Conservation (phyloP, 2,797 vertebrate species). For the Parambassis ranga region DNA sequence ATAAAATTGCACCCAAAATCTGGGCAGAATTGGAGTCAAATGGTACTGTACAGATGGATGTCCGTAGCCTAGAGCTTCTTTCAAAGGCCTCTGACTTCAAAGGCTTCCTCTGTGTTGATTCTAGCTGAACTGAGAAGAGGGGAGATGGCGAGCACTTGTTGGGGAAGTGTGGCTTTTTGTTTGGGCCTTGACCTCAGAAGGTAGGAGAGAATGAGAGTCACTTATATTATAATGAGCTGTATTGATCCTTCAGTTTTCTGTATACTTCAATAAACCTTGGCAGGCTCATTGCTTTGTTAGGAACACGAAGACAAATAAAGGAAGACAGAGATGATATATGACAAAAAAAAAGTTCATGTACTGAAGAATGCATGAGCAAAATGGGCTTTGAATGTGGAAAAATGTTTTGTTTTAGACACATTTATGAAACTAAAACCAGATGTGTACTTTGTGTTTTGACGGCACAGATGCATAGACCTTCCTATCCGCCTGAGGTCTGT, state of each 20-base stretch:
- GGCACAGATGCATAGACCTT: no score
- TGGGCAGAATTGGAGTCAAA: conserved; percentile 1
- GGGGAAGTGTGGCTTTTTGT: not conserved
- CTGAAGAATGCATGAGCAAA: not conserved
- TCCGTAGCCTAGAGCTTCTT: not conserved
- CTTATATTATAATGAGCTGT: not conserved
- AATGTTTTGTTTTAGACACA: not conserved
- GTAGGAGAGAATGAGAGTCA: not conserved
- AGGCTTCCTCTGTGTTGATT: conserved; percentile 10
- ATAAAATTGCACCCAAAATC: not conserved
- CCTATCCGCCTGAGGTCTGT: no score
- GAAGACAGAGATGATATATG: not conserved
- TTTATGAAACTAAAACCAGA: no score
- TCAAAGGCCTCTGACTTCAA: conserved; percentile 10
- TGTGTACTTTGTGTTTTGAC: no score
- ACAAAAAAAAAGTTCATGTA: not conserved
- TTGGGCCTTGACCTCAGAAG: not conserved
- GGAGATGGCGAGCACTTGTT: conserved; percentile 14
- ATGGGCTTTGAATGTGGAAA: not conserved
- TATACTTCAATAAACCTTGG: not conserved
- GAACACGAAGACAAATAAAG: not conserved
- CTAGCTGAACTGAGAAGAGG: not conserved
- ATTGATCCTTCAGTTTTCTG: not conserved
- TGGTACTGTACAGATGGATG: not conserved
- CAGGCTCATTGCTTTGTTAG: not conserved